Percentiles rank a stretch among this genome's conserved stretches.
These are phyloP conservation scores for Bimastos eiseni DNA, from an alignment of 2,888 invertebrate species.

Conservation along the genomic window DNA sequence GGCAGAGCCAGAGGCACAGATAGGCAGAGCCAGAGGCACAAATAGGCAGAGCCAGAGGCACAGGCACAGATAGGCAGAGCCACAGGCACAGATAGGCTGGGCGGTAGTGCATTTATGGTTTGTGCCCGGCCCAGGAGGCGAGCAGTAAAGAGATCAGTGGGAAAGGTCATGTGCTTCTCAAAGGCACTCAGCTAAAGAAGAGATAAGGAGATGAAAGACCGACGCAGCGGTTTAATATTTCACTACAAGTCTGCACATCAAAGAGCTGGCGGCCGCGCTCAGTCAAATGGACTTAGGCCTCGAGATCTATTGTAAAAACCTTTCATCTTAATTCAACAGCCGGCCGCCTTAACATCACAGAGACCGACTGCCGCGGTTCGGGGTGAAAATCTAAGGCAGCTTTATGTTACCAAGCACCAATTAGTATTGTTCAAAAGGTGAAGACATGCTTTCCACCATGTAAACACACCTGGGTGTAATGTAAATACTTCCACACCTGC, in stretches of 20 bases:
- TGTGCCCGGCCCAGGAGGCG: background rate
- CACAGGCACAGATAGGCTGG: background rate
- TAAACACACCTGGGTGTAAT: conserved; percentile 13
- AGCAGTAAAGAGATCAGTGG: conserved; percentile 10
- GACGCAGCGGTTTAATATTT: background rate
- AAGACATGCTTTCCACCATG: background rate
- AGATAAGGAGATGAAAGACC: conserved; percentile 24
- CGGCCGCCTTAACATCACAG: conserved; percentile 19
- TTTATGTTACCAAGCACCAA: conserved; percentile 20
- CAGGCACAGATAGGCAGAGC: background rate
- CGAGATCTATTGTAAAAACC: background rate
- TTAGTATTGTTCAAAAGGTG: conserved; percentile 22
- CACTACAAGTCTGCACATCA: background rate
- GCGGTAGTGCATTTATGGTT: conserved; percentile 13
- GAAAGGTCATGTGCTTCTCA: conserved; percentile 23
- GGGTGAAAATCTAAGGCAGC: background rate
- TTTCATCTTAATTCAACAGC: conserved; percentile 21
- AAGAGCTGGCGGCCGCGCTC: conserved; percentile 16
- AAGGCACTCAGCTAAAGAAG: conserved; percentile 16
- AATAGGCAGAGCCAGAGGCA: background rate
- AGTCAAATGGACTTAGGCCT: conserved; percentile 25
- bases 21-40: background rate
- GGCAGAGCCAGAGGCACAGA: background rate
- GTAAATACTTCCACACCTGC: background rate
- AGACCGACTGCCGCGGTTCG: conserved; percentile 21